Percentiles rank a stretch among this genome's conserved stretches.
These are phyloP conservation scores for Cosmopolites sordidus DNA, from an alignment of 2,888 invertebrate genomes.

Conservation along the genomic window DNA sequence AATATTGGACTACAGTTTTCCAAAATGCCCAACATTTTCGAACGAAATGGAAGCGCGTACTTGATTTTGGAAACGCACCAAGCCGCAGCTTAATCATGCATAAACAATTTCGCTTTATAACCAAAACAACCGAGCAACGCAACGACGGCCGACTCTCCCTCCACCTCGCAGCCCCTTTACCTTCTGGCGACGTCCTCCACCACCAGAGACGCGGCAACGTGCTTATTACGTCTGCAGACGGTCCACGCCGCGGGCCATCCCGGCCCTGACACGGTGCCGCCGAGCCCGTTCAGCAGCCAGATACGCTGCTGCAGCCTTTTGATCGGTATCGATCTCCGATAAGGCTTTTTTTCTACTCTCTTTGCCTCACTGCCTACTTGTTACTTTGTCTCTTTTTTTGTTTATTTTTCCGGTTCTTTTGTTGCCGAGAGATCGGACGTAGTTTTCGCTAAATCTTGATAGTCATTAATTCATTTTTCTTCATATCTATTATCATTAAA, in stretches of 20 bases:
- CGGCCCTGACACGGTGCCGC: conserved; percentile 37
- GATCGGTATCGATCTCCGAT: conserved; percentile 29
- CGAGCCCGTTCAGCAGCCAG: conserved; percentile 28
- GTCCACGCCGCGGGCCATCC: conserved; percentile 37
- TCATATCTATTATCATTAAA: too few relatives aligned
- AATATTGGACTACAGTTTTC: too few relatives aligned
- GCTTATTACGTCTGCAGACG: conserved; percentile 37
- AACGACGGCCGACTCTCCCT: conserved; percentile 6
- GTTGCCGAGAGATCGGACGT: too few relatives aligned
- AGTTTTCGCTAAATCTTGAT: too few relatives aligned
- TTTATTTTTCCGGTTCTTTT: too few relatives aligned
- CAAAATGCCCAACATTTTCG: too few relatives aligned
- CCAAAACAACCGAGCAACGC: conserved; percentile 7
- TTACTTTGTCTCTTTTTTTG: neutral
- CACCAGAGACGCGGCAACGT: conserved; percentile 30
- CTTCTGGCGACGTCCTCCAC: conserved; percentile 16
- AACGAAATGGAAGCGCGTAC: too few relatives aligned
- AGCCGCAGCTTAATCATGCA: conserved; percentile 15
- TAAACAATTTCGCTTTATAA: conserved; percentile 23
- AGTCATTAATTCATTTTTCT: too few relatives aligned
- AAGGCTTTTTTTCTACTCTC: conserved; percentile 22
- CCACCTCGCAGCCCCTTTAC: neutral
- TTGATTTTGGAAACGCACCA: too few relatives aligned
- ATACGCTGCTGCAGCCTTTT: conserved; percentile 17
- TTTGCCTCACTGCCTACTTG: conserved; percentile 4